phyloP scores from a whole-genome alignment of 1,140 invertebrate species.

The Lordiphosa mommai region DNA sequence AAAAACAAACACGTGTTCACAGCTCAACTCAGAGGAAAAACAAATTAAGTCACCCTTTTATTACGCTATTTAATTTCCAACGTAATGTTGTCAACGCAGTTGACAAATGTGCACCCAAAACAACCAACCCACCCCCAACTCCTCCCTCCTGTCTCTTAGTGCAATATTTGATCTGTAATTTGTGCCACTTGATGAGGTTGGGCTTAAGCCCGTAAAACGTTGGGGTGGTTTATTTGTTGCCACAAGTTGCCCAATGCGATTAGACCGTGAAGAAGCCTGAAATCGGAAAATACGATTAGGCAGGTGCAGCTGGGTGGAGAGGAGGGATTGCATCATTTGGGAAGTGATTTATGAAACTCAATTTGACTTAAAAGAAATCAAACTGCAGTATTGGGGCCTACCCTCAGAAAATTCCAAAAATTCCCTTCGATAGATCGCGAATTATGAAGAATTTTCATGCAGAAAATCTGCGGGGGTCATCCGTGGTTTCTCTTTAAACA shows the following conservation, averaged over 20 bases:
- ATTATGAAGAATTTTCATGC: too few relatives aligned
- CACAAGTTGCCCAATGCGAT: constrained; percentile 41
- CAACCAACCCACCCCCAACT: constrained; percentile 5
- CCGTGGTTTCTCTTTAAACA: too few relatives aligned
- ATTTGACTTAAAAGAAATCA: constrained; percentile 1
- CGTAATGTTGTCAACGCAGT: constrained; percentile 50
- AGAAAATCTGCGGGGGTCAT: too few relatives aligned
- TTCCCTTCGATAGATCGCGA: too few relatives aligned
- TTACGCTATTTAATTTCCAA: constrained; percentile 58
- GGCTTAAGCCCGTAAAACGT: constrained; percentile 22
- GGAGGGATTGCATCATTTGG: constrained; percentile 19
- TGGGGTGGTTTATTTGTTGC: constrained; percentile 54
- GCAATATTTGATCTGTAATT: constrained; percentile 50
- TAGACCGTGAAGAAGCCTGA: constrained; percentile 22
- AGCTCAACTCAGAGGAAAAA: constrained; percentile 45
- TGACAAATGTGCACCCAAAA: constrained; percentile 48
- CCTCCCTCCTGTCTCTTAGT: neutral
- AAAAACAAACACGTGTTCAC: constrained; percentile 59
- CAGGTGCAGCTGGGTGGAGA: constrained; percentile 29
- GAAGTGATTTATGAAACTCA: constrained; percentile 32
- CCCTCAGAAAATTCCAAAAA: too few relatives aligned
- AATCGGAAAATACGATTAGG: constrained; percentile 42
- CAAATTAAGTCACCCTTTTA: constrained; percentile 67
- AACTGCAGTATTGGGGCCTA: too few relatives aligned
- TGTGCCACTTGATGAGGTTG: constrained; percentile 41